Conservation (phyloP, 2,888 invertebrate species). For the Drosophila leonis region DNA sequence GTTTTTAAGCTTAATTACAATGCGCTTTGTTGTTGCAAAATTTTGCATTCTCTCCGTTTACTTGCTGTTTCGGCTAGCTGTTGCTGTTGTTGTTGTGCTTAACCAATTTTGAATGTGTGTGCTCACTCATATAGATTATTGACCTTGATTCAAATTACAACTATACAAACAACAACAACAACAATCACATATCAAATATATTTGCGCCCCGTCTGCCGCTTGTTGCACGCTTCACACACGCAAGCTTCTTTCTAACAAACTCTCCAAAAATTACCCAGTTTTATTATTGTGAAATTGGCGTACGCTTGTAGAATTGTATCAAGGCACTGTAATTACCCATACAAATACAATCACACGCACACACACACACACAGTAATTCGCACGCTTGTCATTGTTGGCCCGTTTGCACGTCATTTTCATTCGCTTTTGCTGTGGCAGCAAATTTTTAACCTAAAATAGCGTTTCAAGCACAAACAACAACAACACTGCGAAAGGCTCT, state of each 20-base stretch:
- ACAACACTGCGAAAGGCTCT: constrained; percentile 30
- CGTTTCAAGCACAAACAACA: constrained; percentile 54
- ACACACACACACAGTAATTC: constrained; percentile 11
- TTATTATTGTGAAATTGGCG: constrained; percentile 38
- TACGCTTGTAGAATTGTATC: constrained; percentile 25
- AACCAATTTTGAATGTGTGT: constrained; percentile 60
- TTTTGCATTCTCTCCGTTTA: constrained; percentile 72
- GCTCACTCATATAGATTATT: constrained; percentile 72
- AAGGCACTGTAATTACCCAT: constrained; percentile 31
- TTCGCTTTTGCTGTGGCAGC: constrained; percentile 53
- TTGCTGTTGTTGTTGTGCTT: constrained; percentile 18
- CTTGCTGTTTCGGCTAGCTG: constrained; percentile 36
- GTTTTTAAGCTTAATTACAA: constrained; percentile 76
- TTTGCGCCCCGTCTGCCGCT: constrained; percentile 33
- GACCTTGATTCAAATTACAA: constrained; percentile 68
- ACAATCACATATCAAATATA: constrained; percentile 21
- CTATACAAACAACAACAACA: neutral
- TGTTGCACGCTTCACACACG: constrained; percentile 46
- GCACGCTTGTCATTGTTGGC: constrained; percentile 28
- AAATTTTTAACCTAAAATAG: constrained; percentile 77
- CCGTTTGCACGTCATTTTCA: constrained; percentile 54
- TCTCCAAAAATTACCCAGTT: constrained; percentile 33
- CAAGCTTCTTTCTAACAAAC: constrained; percentile 31
- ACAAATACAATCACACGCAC: neutral
- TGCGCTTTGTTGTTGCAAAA: constrained; percentile 67